Base-by-base conservation (phyloP, 2,797 vertebrate genomes). In the Crocodylus rhombifer region DNA sequence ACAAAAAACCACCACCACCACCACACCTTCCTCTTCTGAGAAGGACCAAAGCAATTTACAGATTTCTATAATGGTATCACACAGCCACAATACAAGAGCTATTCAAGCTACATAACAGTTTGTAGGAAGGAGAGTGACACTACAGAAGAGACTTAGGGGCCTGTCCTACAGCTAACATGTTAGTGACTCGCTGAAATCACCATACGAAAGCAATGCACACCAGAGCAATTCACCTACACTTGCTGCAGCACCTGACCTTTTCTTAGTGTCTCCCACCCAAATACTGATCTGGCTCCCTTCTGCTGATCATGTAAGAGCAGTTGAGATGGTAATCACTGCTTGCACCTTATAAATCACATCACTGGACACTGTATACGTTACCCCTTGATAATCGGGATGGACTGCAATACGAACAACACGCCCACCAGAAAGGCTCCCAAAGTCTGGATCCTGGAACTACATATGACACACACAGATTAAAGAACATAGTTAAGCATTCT, bases 351-450 rank as follows among this genome's bases (percentile, higher is more conserved):
- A 85, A 1, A 51, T 51, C 42, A 51, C 42, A 51, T 3, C 55
- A 82, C 2, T 4, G 62, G 28, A 10, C 5, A 5, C 0, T 5
- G 51, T 62, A 80, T n/a, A 77, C 62, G 28, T 98, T 97, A 99
- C 99, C 98, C 99, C 98, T 91, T 99, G 99, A 91, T 99, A 99
- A 95, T 99, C 99, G 8, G 99, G 99, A 93, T 99, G 99, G 80
- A 99, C 99, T 0, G 99, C 99, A 18, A 99, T 99, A 60, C 99
- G 98, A 82, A 99, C 98, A 58, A 99, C 97, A 82, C 99, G 98
- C 62, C 98, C 99, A 25, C 99, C 99, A 0, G 99, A 99, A 4
- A 99, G 98, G 74, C 98, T 87, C 6, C 98, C 99, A 0, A 99
- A 99, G 77, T 99, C 99, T 0, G 99, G 98, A 93, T 99, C 99